These are phyloP conservation scores for Rhipidura dahli DNA, from an alignment of 2,113 vertebrate genomes.

Conservation along the genomic window DNA sequence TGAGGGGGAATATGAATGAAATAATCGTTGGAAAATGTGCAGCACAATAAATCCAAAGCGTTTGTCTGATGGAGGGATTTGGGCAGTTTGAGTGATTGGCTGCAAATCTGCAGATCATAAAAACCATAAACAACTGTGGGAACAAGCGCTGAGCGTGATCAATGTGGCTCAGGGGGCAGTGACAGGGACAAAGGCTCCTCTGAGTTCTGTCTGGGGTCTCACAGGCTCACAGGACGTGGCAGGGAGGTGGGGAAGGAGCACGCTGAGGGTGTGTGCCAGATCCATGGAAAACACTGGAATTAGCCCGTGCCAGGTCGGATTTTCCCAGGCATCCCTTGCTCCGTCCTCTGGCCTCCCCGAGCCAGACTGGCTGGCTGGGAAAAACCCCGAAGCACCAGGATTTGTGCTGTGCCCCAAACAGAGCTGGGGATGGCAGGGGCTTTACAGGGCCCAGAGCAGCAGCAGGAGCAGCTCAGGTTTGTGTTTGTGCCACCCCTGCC, in stretches of 20 bases:
- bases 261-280: rapidly evolving
- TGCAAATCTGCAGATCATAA: not conserved
- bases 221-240: rapidly evolving
- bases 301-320: not conserved
- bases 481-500: not conserved
- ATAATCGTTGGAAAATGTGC: not conserved
- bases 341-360: not conserved
- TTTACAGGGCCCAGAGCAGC: not conserved
- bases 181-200: not conserved
- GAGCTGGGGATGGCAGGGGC: not conserved
- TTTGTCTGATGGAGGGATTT: not conserved
- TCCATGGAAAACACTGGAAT: not conserved
- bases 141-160: not conserved
- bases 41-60: not conserved
- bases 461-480: not conserved
- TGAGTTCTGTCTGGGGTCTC: not conserved
- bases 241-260: not conserved
- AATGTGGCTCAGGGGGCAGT: not conserved
- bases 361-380: not conserved
- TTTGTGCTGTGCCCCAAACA: not conserved
- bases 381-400: rapidly evolving
- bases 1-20: not conserved
- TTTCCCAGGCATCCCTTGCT: not conserved
- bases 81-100: not conserved
- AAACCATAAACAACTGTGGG: not conserved